Percentiles rank a stretch among this genome's conserved stretches.
phyloP scores from a whole-genome alignment of 2,797 vertebrate species.

The Otolemur crassicaudatus region DNA sequence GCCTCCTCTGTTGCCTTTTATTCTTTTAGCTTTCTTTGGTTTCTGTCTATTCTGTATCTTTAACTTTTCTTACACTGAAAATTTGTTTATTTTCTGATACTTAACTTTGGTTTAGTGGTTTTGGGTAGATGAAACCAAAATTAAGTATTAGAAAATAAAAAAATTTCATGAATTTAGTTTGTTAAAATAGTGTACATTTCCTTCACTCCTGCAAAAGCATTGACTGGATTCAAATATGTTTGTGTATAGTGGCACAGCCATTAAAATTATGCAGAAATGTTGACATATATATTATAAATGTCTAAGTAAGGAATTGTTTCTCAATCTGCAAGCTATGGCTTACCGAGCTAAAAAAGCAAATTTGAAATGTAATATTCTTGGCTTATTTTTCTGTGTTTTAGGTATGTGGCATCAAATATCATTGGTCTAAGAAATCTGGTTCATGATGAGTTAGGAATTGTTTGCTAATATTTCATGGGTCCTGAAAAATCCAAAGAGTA shows the following conservation, averaged over 20 bases:
- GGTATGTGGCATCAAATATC: background rate
- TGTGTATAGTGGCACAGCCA: background rate
- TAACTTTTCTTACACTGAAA: conserved; percentile 30
- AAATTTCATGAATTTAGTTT: conserved; percentile 45
- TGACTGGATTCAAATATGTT: background rate
- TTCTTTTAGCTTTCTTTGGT: conserved; percentile 54
- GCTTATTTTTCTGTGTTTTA: background rate
- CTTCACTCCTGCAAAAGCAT: background rate
- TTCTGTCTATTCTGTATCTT: conserved; percentile 35
- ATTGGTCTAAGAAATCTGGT: conserved; percentile 13
- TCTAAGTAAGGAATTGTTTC: background rate
- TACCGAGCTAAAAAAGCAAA: conserved; percentile 38
- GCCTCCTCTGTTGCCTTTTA: conserved; percentile 54
- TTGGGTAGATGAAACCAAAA: conserved; percentile 29
- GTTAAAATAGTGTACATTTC: background rate
- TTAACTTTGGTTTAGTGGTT: too few species aligned
- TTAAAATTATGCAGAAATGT: conserved; percentile 39
- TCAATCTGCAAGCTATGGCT: conserved; percentile 28
- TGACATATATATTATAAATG: conserved; percentile 17
- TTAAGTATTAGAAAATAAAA: conserved; percentile 62
- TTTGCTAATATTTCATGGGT: background rate
- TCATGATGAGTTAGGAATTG: conserved; percentile 10
- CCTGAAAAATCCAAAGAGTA: conserved; percentile 14
- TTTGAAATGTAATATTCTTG: background rate
- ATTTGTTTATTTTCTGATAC: conserved; percentile 4